Evolutionary conservation across 2,113 vertebrate species (phyloP), one percentile per base, ranked within the genome.

Genomic region (Stigmatopora nigra): DNA sequence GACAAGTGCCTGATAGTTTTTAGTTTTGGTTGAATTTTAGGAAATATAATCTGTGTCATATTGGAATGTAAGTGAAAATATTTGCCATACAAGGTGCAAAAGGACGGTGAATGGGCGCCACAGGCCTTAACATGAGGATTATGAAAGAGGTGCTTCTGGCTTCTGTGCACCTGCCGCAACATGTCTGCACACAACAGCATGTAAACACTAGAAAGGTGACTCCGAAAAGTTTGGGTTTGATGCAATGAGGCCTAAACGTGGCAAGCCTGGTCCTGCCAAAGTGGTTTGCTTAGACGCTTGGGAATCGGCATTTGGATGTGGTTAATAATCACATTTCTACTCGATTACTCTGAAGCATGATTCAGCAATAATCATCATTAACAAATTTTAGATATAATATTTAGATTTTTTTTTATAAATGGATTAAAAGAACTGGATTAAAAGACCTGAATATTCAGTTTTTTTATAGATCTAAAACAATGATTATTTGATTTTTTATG

Each of bases 21-120:
- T 11, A 7, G 41, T 63, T 11, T 69, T 76, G 55, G 61, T 79
- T 73, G 44, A 63, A 68, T 53, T 46, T 61, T 63, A 70, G 48
- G 51, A 77, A 52, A 62, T 58, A 64, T 70, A 79, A 85, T 80
- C 79, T 86, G 82, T 66, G 51, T 22, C n/a, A 49, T 11, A 46
- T 15, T 11, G 48, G 52, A 80, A 76, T 79, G 71, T 77, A 86
- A 83, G 80, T 80, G 80, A 79, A 79, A 76, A 75, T 78, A 81
- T 76, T 88, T 87, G 85, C 88, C 86, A 87, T 77, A 74, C 76
- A 72, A 81, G 75, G 82, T 80, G 82, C 76, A 79, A 67, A 20
- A 68, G 72, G 65, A 82, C 73, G 82, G 84, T 87, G 73, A 78
- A 67, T 67, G 76, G 67, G 71, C 35, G 81, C 86, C 79, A 2